Evolutionary conservation across 2,797 vertebrate genomes (phyloP).

Genomic region (Notoglanidium macrostoma): DNA sequence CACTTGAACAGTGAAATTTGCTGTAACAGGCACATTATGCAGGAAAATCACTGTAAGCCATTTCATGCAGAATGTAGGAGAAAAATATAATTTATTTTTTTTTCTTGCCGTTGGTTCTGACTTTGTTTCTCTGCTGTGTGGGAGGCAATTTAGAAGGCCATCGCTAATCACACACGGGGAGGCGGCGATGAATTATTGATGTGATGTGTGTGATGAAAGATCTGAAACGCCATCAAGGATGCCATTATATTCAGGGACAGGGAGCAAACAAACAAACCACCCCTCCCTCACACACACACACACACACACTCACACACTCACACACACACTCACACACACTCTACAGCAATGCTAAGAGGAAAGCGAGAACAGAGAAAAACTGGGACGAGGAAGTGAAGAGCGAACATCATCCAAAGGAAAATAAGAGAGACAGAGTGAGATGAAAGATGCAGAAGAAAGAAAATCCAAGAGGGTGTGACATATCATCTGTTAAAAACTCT

Average conservation of each 20-base stretch:
- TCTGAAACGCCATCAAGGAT: slow-evolving; percentile 40
- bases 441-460: neutral
- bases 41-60: slow-evolving; percentile 55
- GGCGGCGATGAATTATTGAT: slow-evolving; percentile 59
- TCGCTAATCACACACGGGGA: slow-evolving; percentile 56
- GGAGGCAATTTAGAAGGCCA: slow-evolving; percentile 57
- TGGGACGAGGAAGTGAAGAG: neutral
- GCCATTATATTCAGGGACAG: slow-evolving; percentile 50
- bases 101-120: slow-evolving; percentile 4
- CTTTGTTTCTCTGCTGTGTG: slow-evolving; percentile 52
- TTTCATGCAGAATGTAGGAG: neutral
- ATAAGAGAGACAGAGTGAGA: neutral
- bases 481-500: slow-evolving; percentile 3
- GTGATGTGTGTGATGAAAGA: slow-evolving; percentile 57
- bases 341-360: neutral
- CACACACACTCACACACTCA: neutral
- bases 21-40: neutral
- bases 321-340: neutral
- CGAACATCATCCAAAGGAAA: neutral
- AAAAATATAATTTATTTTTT: neutral
- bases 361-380: slow-evolving; percentile 1
- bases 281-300: neutral
- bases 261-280: slow-evolving; percentile 35
- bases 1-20: neutral
- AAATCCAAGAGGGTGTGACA: slow-evolving; percentile 12